These are phyloP conservation scores for Paracyprichromis sp. DNA, from an alignment of 2,113 vertebrate species.

Conservation along the genomic window DNA sequence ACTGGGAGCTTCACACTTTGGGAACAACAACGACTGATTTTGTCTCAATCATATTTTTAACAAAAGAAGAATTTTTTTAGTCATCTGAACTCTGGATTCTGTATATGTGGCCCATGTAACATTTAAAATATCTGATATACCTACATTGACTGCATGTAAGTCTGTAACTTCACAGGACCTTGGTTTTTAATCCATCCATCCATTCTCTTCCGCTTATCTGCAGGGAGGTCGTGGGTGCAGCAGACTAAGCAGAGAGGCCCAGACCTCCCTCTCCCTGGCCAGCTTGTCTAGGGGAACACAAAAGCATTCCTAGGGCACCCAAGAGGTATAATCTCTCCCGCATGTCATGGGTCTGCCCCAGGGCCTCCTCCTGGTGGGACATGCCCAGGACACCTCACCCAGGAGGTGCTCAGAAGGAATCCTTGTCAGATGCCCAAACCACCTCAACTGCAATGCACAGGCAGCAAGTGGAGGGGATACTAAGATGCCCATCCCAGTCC, in stretches of 20 bases:
- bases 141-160: neutral
- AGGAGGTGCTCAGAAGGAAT: neutral
- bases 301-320: neutral
- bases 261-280: neutral
- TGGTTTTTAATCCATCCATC: neutral
- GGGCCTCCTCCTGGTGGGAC: neutral
- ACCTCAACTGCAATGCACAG: neutral
- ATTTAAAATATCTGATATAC: neutral
- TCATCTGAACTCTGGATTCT: neutral
- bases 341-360: neutral
- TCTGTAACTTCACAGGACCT: neutral
- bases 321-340: neutral
- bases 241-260: neutral
- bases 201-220: neutral
- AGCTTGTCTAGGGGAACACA: neutral
- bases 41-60: constrained; percentile 61
- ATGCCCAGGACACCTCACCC: neutral
- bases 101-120: neutral
- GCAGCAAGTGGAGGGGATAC: neutral
- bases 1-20: constrained; percentile 73
- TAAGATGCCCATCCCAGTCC: neutral
- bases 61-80: neutral
- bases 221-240: neutral
- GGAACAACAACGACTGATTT: constrained; percentile 56
- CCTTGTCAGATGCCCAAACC: neutral